A percentile compares a stretch with the other conserved stretches of the same genome.
Evolutionary conservation across 2,113 vertebrate genomes (phyloP).

Genomic region (Apodemus speciosus): DNA sequence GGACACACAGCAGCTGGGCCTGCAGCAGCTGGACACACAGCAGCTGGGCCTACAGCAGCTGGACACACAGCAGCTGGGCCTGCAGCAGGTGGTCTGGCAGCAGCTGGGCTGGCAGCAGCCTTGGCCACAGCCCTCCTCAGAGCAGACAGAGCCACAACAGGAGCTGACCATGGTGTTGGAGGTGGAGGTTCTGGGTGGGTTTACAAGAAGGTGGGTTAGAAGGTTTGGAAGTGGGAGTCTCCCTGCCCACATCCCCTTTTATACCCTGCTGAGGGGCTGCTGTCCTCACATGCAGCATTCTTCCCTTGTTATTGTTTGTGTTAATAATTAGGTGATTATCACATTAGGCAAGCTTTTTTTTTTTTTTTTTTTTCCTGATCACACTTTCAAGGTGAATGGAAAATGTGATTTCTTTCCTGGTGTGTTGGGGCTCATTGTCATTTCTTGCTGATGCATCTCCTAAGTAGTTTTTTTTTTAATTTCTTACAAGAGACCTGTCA

Average conservation of each 20-base stretch:
- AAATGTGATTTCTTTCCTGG: background rate
- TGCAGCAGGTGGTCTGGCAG: background rate
- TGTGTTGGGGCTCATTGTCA: background rate
- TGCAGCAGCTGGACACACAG: background rate
- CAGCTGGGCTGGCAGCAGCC: background rate
- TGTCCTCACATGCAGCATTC: background rate
- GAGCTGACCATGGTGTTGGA: slow-evolving; percentile 36
- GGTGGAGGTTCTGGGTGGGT: background rate
- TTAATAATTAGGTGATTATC: background rate
- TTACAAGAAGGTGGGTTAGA: background rate
- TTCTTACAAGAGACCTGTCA: background rate
- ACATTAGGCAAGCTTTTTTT: background rate
- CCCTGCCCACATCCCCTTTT: background rate
- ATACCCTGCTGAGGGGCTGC: background rate
- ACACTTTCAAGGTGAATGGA: background rate
- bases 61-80: background rate
- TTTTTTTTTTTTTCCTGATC: slow-evolving; percentile 1
- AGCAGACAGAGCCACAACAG: slow-evolving; percentile 31
- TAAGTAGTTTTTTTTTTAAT: background rate
- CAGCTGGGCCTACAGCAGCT: background rate
- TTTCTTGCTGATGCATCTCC: background rate
- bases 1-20: background rate
- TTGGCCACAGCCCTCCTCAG: slow-evolving; percentile 2
- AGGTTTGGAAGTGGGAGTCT: background rate
- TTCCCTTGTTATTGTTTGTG: background rate